phyloP scores from a whole-genome alignment of 1,140 invertebrate species.

The Nylanderia fulva region DNA sequence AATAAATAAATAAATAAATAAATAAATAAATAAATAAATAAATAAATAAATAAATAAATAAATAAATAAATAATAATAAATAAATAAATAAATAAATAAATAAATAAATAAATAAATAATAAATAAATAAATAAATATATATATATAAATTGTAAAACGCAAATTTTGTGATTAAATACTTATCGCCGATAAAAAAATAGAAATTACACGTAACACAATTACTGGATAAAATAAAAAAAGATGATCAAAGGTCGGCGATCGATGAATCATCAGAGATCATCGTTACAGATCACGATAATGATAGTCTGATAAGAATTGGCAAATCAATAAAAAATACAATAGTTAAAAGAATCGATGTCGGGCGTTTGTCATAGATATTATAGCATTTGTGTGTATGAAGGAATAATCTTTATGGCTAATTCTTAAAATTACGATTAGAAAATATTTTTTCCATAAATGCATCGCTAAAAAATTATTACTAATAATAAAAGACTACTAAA shows the following conservation, averaged over 20 bases:
- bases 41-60: too few relatives aligned
- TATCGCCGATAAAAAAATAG: neutral
- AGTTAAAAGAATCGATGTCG: neutral
- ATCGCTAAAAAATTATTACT: neutral
- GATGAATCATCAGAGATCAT: conserved; percentile 40
- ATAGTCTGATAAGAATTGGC: conserved; percentile 58
- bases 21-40: too few relatives aligned
- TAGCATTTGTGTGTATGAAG: neutral
- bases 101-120: too few relatives aligned
- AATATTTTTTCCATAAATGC: neutral
- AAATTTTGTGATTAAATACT: conserved; percentile 6
- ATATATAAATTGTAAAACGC: neutral
- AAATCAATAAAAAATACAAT: conserved; percentile 25
- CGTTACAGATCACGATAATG: conserved; percentile 43
- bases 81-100: too few relatives aligned
- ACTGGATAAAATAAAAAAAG: neutral
- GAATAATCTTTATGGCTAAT: neutral
- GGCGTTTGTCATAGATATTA: neutral
- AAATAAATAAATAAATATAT: neutral
- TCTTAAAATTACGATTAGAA: neutral
- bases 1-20: too few relatives aligned
- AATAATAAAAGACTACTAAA: conserved; percentile 5
- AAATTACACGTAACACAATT: conserved; percentile 12
- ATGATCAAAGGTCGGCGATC: conserved; percentile 20
- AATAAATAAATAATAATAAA: too few relatives aligned